Evolutionary conservation across 2,888 invertebrate species (phyloP).

Genomic region (Thymelicus sylvestris): DNA sequence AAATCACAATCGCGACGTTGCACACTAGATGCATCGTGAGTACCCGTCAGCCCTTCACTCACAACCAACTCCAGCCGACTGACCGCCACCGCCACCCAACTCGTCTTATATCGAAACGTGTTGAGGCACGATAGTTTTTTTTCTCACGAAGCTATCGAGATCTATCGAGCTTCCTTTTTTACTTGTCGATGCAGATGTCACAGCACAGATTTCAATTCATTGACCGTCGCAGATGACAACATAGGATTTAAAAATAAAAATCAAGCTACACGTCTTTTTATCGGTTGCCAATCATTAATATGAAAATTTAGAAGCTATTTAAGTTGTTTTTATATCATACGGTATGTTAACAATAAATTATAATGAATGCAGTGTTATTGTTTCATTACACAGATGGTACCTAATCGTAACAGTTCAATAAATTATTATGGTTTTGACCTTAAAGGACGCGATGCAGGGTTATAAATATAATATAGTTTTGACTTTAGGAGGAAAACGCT

Average conservation of each 20-base stretch:
- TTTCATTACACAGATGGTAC: neutral
- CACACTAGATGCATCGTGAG: constrained; percentile 47
- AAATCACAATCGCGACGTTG: constrained; percentile 49
- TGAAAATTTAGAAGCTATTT: neutral
- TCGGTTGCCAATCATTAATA: neutral
- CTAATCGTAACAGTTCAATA: neutral
- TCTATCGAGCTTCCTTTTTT: constrained; percentile 11
- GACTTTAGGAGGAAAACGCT: neutral
- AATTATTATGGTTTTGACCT: neutral
- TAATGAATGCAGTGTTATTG: neutral
- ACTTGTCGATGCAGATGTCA: constrained; percentile 12
- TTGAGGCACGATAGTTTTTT: constrained; percentile 36
- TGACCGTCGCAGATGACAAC: constrained; percentile 26
- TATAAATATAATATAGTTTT: neutral
- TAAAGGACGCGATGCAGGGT: no score
- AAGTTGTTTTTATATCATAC: neutral
- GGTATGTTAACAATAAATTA: no score
- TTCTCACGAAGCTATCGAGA: constrained; percentile 18
- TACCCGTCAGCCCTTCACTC: constrained; percentile 48
- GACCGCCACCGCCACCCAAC: constrained; percentile 43
- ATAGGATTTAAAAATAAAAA: constrained; percentile 24
- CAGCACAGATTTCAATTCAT: constrained; percentile 23
- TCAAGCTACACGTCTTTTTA: neutral
- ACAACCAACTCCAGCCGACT: constrained; percentile 55
- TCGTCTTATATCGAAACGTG: constrained; percentile 59